A percentile compares a stretch with the other conserved stretches of the same genome.
Conservation (phyloP, 2,113 vertebrate genomes). For the Piaya cayana region DNA sequence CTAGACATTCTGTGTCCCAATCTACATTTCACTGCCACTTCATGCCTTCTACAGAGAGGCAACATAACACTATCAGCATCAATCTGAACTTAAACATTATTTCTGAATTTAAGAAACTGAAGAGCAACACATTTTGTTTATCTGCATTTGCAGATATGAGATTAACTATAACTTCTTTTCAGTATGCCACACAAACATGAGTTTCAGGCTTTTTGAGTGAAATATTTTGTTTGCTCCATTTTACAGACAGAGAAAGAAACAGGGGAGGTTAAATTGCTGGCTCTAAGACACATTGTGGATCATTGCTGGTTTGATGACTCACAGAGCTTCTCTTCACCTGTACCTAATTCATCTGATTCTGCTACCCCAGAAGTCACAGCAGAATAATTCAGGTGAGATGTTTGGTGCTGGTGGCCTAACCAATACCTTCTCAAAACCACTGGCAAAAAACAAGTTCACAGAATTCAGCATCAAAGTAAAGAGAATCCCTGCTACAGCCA, state of each 20-base stretch:
- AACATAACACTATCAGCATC: neutral
- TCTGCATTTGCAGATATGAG: neutral
- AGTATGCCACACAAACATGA: neutral
- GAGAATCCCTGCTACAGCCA: neutral
- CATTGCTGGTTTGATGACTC: neutral
- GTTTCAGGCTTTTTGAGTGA: neutral
- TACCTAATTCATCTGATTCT: neutral
- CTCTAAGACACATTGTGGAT: neutral
- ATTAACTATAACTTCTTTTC: neutral
- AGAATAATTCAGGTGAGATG: neutral
- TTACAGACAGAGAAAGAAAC: neutral
- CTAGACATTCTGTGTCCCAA: neutral
- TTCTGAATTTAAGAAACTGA: neutral
- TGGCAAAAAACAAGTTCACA: neutral
- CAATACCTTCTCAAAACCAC: neutral
- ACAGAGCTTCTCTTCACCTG: neutral
- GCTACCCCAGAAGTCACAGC: neutral
- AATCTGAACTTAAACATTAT: neutral
- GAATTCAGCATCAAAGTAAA: neutral
- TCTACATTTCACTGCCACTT: neutral
- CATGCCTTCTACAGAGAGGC: neutral
- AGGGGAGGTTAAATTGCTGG: neutral
- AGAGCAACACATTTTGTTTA: neutral
- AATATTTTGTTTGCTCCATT: neutral
- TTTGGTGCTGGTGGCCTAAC: neutral